Base-by-base conservation (phyloP, 1,140 invertebrate genomes). In the Saxidomus purpurata region DNA sequence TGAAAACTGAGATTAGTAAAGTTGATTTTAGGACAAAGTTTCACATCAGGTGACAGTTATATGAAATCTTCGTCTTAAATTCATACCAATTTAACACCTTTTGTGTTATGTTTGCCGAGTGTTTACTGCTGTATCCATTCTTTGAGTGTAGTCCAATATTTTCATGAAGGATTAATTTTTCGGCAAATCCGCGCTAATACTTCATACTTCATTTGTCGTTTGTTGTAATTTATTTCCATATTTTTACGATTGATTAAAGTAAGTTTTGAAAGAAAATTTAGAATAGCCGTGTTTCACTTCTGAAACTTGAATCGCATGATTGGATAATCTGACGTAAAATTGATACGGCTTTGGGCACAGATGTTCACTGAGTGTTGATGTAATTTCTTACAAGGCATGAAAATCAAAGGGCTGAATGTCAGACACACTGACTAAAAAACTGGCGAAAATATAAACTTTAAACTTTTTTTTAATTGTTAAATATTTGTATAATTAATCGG, bases 191-290 rank as follows among this genome's bases (percentile, higher is more conserved):
- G 0, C 34, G 22, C 2, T 71, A 38, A 71, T 71, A 38, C 34
- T 36, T 36, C n/a, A 71, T 71, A 40, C 34, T 38, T 36, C 22
- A 71, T 71, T 71, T 31, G 34, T 71, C 31, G 0, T 1, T 38
- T 38, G 15, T 17, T 17, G 34, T 38, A 28, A 71, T 38, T 71
- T 71, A 38, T 38, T 71, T 71, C 34, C 67, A 71, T 38, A 71
- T 36, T 71, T 15, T 43, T 71, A 71, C n/a, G 67, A 19, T 17
- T 71, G 34, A 71, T 71, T 71, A 71, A n/a, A 40, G 22, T 28
- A 67, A 11, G 63, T 67, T 31, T 67, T 67, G 25, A 67, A 67
- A 31, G 13, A 11, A 55, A 67, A 67, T n/a, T 67, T 67, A 67
- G n/a, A 13, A 28, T 34, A 31, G 61, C 2, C 9, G 8, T n/a